Percentiles rank a stretch among this genome's conserved stretches.
Conservation (phyloP, 1,140 invertebrate genomes). For the Brachionus koreanus region DNA sequence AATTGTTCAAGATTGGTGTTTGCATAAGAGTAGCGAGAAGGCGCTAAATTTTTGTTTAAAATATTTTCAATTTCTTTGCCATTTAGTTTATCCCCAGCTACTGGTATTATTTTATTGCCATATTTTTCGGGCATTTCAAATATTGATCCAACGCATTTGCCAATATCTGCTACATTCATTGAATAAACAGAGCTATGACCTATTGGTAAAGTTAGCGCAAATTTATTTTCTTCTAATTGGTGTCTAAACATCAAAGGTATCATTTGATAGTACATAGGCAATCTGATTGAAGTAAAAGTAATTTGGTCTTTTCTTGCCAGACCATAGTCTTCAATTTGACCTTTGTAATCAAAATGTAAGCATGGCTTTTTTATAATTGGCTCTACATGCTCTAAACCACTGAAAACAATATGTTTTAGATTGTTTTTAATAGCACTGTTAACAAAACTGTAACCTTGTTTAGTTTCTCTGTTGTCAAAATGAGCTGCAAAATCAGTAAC, state of each 20-base stretch:
- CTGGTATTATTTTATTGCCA: background rate
- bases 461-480: background rate
- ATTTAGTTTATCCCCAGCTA: background rate
- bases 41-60: background rate
- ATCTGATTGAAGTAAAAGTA: conserved; percentile 10
- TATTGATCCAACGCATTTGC: background rate
- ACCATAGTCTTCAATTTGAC: background rate
- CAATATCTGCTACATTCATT: background rate
- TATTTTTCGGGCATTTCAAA: background rate
- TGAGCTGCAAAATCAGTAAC: background rate
- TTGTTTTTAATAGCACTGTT: background rate
- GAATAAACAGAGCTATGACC: background rate
- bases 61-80: background rate
- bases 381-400: conserved; percentile 9
- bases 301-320: background rate
- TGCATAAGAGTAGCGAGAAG: background rate
- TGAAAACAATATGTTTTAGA: background rate
- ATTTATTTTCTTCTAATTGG: background rate
- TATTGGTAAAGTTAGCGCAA: background rate
- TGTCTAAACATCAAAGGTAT: background rate
- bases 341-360: conserved; percentile 35
- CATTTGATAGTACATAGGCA: conserved; percentile 11
- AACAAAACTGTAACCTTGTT: background rate
- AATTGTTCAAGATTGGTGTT: background rate
- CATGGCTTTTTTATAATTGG: conserved; percentile 2